Base-by-base conservation (phyloP, 2,888 invertebrate genomes). In the Agriopis leucophaearia region DNA sequence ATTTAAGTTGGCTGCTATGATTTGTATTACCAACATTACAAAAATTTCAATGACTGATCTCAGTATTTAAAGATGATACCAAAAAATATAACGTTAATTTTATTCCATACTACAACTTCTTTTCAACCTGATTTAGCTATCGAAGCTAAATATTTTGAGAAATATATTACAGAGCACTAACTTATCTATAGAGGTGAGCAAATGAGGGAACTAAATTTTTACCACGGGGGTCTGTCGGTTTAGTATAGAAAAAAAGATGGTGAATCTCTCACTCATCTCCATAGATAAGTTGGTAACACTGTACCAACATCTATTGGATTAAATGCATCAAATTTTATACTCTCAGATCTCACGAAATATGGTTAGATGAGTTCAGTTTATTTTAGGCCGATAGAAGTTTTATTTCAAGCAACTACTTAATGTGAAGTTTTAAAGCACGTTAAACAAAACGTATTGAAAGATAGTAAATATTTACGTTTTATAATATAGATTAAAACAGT, bases 251-350 rank as follows among this genome's bases (percentile, higher is more conserved):
- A 48, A 18, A 12, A 15, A 48, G 1, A 48, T 10, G 15, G 51
- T 51, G 35, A 35, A 27, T 50, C 51, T n/a, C 8, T 51, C 18
- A 48, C 48, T 16, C 9, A 2, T 18, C 16, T 18, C 16, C 2
- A 0, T 10, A 12, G 6, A 18, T 52, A 8, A 9, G 36, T 52
- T 52, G 8, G 8, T 36, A 2, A n/a, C 3, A 51, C 8, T 6
- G 35, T 52, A 36, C n/a, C 8, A 36, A 9, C 3, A 47, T 55
- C n/a, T 40, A 36, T 48, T 38, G 13, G 55, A 40, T 55, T 52
- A 44, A 13, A 8, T 42, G 48, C 44, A 57, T 64, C 16, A 57
- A 66, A 69, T 70, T 66, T 68, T 64, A 74, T 72, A 70, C 64
- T 63, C 64, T 70, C 18, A 50, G 35, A 55, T 69, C 51, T 44